Evolutionary conservation across 2,888 invertebrate species (phyloP).

Genomic region (Halocaridina rubra): DNA sequence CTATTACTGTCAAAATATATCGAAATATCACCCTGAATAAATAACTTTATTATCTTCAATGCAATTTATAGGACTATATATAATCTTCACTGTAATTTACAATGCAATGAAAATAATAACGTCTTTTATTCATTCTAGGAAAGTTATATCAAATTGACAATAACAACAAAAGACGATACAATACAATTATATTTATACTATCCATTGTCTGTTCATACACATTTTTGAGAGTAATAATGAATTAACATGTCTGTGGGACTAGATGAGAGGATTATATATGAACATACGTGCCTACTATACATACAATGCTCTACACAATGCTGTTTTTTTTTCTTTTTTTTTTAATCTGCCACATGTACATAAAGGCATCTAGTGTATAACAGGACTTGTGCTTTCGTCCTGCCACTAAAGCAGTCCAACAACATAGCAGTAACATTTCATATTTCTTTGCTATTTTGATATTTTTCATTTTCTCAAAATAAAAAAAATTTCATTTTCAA

Average conservation of each 20-base stretch:
- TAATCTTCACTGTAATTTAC: too few relatives aligned
- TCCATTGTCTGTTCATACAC: not conserved
- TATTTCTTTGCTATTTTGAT: slow-evolving; percentile 5
- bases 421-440: slow-evolving; percentile 10
- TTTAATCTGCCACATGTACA: slow-evolving; percentile 38
- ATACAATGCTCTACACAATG: slow-evolving; percentile 33
- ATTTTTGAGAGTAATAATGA: too few relatives aligned
- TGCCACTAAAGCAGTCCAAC: slow-evolving; percentile 26
- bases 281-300: slow-evolving; percentile 12
- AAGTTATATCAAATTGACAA: too few relatives aligned
- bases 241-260: slow-evolving; percentile 15
- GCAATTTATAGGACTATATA: too few relatives aligned
- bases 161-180: too few relatives aligned
- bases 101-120: too few relatives aligned
- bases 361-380: slow-evolving; percentile 39
- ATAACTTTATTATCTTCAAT: too few relatives aligned
- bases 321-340: slow-evolving; percentile 31
- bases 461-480: slow-evolving; percentile 22
- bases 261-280: slow-evolving; percentile 4
- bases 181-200: too few relatives aligned
- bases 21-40: too few relatives aligned
- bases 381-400: slow-evolving; percentile 29
- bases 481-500: slow-evolving; percentile 29
- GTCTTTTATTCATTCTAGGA: too few relatives aligned
- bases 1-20: too few relatives aligned